Evolutionary conservation across 2,113 vertebrate genomes (phyloP), one percentile per base, ranked within the genome.

Genomic region (Panurus biarmicus): DNA sequence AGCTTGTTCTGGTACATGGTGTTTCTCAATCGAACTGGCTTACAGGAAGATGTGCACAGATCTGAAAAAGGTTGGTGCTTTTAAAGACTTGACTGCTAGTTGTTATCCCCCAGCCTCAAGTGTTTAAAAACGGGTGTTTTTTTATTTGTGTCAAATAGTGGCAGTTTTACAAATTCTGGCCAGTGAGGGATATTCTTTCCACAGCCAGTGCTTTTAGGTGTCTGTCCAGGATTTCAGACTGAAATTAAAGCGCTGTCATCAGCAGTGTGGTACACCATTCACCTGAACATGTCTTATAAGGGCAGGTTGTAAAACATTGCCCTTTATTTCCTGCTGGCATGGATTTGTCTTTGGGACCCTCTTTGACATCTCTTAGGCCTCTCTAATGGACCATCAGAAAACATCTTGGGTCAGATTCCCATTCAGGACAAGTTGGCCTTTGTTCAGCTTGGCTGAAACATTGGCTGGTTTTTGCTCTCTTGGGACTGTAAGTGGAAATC

Each of bases 71-170:
- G 12, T 6, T 51, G 19, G 10, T 82, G 58, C 36, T 29, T 47
- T 50, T 47, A 35, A 42, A 81, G 54, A 36, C 45, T 71, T 29
- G 2, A 1, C 54, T 89, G 36, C 40, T 65, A 44, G 15, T 45
- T 91, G 62, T n/a, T 4, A 14, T 47, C 24, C 14, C 16, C 3
- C 28, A 48, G 36, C 20, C 50, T 76, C 36, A 65, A 26, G 23
- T 53, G 21, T 45, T 76, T 50, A 5, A 42, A 72, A 88, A 47
- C 3, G 2, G 6, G 3, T 4, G 2, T 0, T 14, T 83, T 83
- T 83, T 69, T 6, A 18, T 57, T 79, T 44, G 11, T 71, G 26
- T 67, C 40, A 38, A 50, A 29, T 23, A 36, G 20, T 35, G 28
- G 22, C 21, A 57, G 20, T 61, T 86, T 15, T 9, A n/a, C 26